phyloP scores from a whole-genome alignment of 2,113 vertebrate species.

The Orientallactaga bullata region DNA sequence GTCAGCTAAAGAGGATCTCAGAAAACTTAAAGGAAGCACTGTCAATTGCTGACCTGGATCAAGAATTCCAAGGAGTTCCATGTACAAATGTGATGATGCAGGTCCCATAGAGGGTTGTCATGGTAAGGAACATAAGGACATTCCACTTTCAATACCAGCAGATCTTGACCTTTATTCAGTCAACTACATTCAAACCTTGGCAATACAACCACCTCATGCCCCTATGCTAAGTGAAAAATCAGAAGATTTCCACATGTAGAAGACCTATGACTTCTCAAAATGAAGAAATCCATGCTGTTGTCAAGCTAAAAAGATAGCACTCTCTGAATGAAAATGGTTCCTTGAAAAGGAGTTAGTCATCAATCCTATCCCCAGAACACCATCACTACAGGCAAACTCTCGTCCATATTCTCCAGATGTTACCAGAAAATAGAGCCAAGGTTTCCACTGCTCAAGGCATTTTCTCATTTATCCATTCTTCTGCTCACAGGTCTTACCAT shows the following conservation, averaged over 20 bases:
- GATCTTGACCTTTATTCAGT: conserved; percentile 94
- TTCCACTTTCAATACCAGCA: conserved; percentile 92
- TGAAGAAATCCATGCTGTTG: conserved; percentile 90
- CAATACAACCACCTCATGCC: conserved; percentile 94
- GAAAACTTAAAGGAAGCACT: conserved; percentile 94
- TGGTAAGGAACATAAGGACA: conserved; percentile 90
- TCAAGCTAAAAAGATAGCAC: conserved; percentile 90
- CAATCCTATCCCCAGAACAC: conserved; percentile 91
- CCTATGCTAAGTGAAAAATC: conserved; percentile 94
- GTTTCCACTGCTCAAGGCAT: conserved; percentile 93
- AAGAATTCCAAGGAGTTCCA: conserved; percentile 80
- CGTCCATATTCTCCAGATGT: conserved; percentile 90
- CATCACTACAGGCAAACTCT: conserved; percentile 89
- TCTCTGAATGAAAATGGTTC: conserved; percentile 95
- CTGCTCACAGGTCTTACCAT: conserved; percentile 96
- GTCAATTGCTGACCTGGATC: conserved; percentile 85
- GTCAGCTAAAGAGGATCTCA: conserved; percentile 95
- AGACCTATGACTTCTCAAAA: conserved; percentile 87
- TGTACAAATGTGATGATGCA: conserved; percentile 92
- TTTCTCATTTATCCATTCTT: conserved; percentile 97
- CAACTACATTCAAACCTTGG: conserved; percentile 91
- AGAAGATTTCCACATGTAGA: conserved; percentile 94
- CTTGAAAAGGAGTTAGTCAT: conserved; percentile 89
- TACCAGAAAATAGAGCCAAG: conserved; percentile 92
- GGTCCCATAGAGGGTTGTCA: conserved; percentile 94